Evolutionary conservation across 2,888 invertebrate species (phyloP).

Genomic region (Phorcus lineatus): DNA sequence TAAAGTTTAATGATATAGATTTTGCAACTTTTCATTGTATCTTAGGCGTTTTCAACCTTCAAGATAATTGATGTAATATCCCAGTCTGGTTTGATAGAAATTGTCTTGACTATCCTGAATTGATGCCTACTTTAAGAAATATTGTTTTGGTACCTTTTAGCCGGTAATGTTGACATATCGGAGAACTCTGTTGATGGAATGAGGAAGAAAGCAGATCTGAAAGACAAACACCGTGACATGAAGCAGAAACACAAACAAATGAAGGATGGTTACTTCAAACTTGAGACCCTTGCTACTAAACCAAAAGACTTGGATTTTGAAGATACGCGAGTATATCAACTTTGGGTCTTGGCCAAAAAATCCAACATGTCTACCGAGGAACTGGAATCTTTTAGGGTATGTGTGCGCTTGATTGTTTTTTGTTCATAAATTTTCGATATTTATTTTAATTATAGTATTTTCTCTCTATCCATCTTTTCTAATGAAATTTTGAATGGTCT

Average conservation of each 20-base stretch:
- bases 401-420: not conserved
- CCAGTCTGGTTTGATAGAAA: no score
- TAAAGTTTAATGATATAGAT: no score
- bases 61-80: no score
- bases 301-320: constrained; percentile 85
- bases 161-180: not conserved
- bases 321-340: constrained; percentile 91
- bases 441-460: no score
- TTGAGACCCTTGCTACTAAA: constrained; percentile 41
- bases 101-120: no score
- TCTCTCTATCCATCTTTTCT: no score
- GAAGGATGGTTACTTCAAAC: constrained; percentile 78
- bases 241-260: constrained; percentile 50
- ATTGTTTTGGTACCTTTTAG: not conserved
- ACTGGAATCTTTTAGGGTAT: constrained; percentile 87
- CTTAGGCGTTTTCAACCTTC: no score
- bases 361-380: constrained; percentile 89
- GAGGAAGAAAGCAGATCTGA: constrained; percentile 36
- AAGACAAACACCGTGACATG: constrained; percentile 42
- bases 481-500: no score
- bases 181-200: not conserved
- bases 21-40: no score
- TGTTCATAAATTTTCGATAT: not conserved
- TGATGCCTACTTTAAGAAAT: no score
- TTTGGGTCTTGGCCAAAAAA: constrained; percentile 89